phyloP scores from a whole-genome alignment of 1,140 invertebrate genomes.

The Battus philenor region DNA sequence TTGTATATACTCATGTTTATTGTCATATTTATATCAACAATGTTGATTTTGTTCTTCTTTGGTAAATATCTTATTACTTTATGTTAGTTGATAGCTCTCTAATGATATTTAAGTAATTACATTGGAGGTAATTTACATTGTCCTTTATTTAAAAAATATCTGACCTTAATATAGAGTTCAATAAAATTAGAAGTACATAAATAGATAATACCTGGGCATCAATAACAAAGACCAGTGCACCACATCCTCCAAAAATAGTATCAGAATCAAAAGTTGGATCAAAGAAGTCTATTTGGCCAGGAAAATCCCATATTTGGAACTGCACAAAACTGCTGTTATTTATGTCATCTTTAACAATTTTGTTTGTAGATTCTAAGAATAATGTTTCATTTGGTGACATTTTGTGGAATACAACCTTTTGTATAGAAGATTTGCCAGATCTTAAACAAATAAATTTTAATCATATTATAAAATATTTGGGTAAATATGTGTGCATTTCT shows the following conservation, averaged over 20 bases:
- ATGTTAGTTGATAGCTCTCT: too few relatives aligned
- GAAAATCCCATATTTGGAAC: conserved; percentile 99
- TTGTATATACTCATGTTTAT: too few relatives aligned
- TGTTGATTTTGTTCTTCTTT: too few relatives aligned
- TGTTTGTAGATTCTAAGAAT: conserved; percentile 99
- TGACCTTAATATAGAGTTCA: too few relatives aligned
- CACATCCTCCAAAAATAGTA: conserved; percentile 95
- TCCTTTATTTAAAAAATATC: too few relatives aligned
- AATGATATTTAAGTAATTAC: too few relatives aligned
- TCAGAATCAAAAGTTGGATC: conserved; percentile 97
- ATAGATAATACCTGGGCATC: conserved; percentile 90
- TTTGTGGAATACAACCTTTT: conserved; percentile 99
- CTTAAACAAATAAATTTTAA: conserved; percentile 74
- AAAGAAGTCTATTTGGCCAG: conserved; percentile 98
- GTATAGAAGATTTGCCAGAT: conserved; percentile 99
- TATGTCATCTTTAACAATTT: conserved; percentile 98
- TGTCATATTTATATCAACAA: too few relatives aligned
- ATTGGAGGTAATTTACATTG: too few relatives aligned
- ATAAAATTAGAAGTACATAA: too few relatives aligned
- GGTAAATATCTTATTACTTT: too few relatives aligned
- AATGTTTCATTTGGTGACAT: conserved; percentile 99
- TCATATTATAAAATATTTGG: too few relatives aligned
- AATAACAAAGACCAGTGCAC: conserved; percentile 98
- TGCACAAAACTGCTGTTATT: conserved; percentile 98
- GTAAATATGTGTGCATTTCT: too few relatives aligned